Percentiles rank a stretch among this genome's conserved stretches.
Conservation (phyloP, 2,888 invertebrate species). For the Fragum fragum region DNA sequence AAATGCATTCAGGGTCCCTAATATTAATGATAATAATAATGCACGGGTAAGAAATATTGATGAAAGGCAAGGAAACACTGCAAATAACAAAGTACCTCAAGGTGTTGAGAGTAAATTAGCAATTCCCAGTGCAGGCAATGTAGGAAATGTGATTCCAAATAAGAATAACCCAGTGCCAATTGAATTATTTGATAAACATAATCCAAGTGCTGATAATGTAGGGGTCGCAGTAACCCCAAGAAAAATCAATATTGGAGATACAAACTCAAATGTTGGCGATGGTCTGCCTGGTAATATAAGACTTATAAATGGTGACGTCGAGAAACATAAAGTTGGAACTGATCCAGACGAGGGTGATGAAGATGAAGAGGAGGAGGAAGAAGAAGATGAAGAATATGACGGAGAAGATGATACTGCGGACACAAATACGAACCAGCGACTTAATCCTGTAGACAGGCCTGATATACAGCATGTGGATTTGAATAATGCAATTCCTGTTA, state of each 20-base stretch:
- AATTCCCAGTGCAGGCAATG: neutral
- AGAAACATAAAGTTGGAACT: constrained; percentile 29
- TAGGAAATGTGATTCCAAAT: neutral
- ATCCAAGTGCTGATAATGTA: constrained; percentile 1
- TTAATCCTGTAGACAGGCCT: neutral
- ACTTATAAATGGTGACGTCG: constrained; percentile 39
- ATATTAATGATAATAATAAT: neutral
- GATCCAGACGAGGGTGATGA: constrained; percentile 15
- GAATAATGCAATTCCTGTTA: constrained; percentile 10
- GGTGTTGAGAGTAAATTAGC: neutral
- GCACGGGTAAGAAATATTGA: neutral
- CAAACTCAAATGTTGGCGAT: constrained; percentile 1
- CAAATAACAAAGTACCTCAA: neutral
- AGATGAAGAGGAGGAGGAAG: constrained; percentile 29
- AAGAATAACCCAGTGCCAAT: constrained; percentile 24
- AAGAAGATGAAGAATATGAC: constrained; percentile 34
- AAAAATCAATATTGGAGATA: constrained; percentile 4
- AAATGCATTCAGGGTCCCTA: constrained; percentile 11
- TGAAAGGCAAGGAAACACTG: neutral
- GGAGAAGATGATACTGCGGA: constrained; percentile 24
- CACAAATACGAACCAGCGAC: constrained; percentile 6
- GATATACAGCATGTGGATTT: neutral
- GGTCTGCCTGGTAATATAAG: constrained; percentile 24
- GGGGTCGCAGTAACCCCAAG: constrained; percentile 9
- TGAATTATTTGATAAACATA: constrained; percentile 41